phyloP scores from a whole-genome alignment of 2,113 vertebrate genomes.

The Mus pahari region DNA sequence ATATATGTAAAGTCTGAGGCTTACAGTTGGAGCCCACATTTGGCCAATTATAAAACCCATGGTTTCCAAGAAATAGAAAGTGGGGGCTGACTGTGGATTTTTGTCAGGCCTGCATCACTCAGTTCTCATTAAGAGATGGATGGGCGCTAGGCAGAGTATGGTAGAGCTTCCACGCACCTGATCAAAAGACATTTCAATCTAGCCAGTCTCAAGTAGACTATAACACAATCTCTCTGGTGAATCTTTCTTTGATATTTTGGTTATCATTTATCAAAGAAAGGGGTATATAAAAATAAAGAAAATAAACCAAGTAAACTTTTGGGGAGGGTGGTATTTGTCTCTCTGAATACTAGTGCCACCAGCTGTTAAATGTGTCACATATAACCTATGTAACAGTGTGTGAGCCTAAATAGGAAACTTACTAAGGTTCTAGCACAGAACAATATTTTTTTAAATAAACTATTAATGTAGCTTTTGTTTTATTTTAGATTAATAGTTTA shows the following conservation, averaged over 20 bases:
- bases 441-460: neutral
- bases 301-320: neutral
- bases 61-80: neutral
- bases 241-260: neutral
- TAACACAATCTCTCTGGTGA: neutral
- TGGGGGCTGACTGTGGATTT: neutral
- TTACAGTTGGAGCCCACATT: neutral
- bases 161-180: neutral
- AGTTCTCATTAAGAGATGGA: neutral
- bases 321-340: neutral
- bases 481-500: constrained; percentile 8
- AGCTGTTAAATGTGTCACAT: neutral
- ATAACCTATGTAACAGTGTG: neutral
- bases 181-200: neutral
- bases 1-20: neutral
- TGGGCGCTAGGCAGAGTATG: neutral
- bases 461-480: neutral
- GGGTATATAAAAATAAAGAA: neutral
- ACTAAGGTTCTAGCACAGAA: constrained; percentile 24
- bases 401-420: constrained; percentile 4
- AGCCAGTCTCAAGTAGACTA: neutral
- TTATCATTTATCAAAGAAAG: constrained; percentile 31
- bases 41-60: neutral
- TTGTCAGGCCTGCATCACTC: neutral
- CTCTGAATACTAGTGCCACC: constrained; percentile 8